A percentile compares a stretch with the other conserved stretches of the same genome.
phyloP scores from a whole-genome alignment of 2,888 invertebrate species.

The Furcula furcula region DNA sequence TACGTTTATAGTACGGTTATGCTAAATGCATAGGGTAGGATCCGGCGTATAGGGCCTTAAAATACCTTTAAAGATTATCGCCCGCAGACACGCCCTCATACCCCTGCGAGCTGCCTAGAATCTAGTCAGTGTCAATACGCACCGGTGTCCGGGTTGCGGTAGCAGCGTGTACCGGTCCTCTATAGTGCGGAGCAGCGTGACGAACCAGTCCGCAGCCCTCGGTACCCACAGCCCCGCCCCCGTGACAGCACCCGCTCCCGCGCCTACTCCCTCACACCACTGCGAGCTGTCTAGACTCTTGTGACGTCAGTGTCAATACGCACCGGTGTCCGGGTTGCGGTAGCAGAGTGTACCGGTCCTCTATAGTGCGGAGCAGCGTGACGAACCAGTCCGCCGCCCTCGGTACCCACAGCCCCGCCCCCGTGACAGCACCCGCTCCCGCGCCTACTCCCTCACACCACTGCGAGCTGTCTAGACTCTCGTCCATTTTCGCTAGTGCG shows the following conservation, averaged over 20 bases:
- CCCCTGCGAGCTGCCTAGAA: constrained; percentile 85
- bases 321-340: constrained; percentile 92
- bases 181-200: constrained; percentile 91
- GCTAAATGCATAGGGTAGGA: too few species aligned
- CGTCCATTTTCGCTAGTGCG: constrained; percentile 95
- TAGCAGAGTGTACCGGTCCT: constrained; percentile 90
- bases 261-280: constrained; percentile 85
- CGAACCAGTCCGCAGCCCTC: constrained; percentile 93
- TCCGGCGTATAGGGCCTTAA: too few species aligned
- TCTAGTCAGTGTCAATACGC: constrained; percentile 9
- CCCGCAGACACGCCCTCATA: constrained; percentile 84
- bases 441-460: constrained; percentile 85
- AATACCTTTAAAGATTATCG: too few species aligned
- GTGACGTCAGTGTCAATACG: constrained; percentile 7
- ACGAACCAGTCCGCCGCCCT: constrained; percentile 95
- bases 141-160: constrained; percentile 92
- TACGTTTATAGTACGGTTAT: too few species aligned
- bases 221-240: constrained; percentile 89
- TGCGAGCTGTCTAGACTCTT: constrained; percentile 84
- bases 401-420: constrained; percentile 89
- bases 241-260: constrained; percentile 63
- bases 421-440: constrained; percentile 65
- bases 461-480: constrained; percentile 88
- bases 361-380: constrained; percentile 91
- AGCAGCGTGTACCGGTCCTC: constrained; percentile 92